These are phyloP conservation scores for Acrossocheilus wenchowensis DNA, from an alignment of 2,797 vertebrate species.

Conservation along the genomic window DNA sequence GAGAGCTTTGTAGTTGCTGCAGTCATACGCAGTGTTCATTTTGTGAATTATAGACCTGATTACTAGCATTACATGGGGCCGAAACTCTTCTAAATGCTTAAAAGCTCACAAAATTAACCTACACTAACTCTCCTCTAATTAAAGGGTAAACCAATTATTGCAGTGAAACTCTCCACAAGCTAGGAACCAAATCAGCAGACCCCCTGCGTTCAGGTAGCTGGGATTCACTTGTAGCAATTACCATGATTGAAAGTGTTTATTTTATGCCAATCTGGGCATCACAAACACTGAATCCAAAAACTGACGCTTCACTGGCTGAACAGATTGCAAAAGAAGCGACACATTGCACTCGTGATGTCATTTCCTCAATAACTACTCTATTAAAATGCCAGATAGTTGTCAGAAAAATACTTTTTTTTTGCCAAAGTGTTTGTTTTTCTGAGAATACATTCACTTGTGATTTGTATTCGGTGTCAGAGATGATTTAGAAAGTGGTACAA, in stretches of 20 bases:
- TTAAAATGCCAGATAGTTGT: conserved; percentile 1
- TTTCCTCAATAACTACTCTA: conserved; percentile 12
- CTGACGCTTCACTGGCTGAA: background rate
- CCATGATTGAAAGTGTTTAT: conserved; percentile 36
- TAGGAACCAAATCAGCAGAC: conserved; percentile 22
- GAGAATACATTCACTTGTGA: background rate
- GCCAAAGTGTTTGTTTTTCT: background rate
- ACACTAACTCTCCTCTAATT: conserved; percentile 38
- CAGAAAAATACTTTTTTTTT: background rate
- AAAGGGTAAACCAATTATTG: conserved; percentile 44
- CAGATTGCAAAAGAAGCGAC: conserved; percentile 8
- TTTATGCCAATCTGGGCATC: conserved; percentile 9
- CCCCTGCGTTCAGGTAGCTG: conserved; percentile 16
- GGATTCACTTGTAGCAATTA: conserved; percentile 31
- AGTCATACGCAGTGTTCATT: background rate
- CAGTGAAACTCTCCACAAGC: conserved; percentile 25
- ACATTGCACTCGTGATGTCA: background rate
- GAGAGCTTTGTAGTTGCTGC: background rate
- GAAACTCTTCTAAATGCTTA: conserved; percentile 35
- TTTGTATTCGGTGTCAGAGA: background rate
- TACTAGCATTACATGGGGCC: background rate
- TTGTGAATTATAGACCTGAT: conserved; percentile 21
- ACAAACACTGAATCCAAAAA: background rate
- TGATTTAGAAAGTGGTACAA: background rate
- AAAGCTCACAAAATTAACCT: conserved; percentile 28